These are phyloP conservation scores for Clarias magur DNA, from an alignment of 2,113 vertebrate genomes.

Conservation along the genomic window DNA sequence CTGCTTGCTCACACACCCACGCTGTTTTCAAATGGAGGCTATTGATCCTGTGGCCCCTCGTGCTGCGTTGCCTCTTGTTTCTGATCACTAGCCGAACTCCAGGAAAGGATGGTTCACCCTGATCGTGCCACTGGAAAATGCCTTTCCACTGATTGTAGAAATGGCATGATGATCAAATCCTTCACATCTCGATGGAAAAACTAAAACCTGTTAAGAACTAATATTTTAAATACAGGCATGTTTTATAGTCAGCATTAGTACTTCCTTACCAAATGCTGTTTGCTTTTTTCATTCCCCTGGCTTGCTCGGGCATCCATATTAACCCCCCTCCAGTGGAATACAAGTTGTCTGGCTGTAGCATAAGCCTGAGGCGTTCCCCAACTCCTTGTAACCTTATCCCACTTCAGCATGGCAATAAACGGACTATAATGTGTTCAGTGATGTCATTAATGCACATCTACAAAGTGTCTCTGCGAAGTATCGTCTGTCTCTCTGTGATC, in stretches of 20 bases:
- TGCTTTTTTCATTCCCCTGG: background rate
- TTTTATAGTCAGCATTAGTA: background rate
- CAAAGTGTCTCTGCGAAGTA: conserved; percentile 19
- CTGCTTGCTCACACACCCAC: conserved; percentile 20
- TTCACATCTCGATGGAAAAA: background rate
- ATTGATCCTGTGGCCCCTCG: conserved; percentile 50
- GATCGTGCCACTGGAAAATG: conserved; percentile 20
- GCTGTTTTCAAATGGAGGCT: conserved; percentile 40
- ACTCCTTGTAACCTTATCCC: conserved; percentile 45
- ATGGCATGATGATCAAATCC: background rate
- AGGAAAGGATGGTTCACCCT: conserved; percentile 41
- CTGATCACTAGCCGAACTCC: conserved; percentile 49
- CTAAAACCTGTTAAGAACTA: background rate
- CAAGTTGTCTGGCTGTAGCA: conserved; percentile 1
- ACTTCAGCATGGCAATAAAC: conserved; percentile 24
- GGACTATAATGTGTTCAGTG: conserved; percentile 44
- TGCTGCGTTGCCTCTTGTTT: conserved; percentile 42
- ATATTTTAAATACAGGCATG: background rate
- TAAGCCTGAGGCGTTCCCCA: background rate
- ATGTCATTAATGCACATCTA: conserved; percentile 53
- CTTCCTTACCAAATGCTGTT: background rate
- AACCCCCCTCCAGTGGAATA: background rate
- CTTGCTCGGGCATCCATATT: background rate
- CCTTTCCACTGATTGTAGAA: background rate
- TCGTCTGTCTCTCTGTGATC: background rate